Conservation (phyloP, 2,113 vertebrate genomes). For the Monopterus albus region DNA sequence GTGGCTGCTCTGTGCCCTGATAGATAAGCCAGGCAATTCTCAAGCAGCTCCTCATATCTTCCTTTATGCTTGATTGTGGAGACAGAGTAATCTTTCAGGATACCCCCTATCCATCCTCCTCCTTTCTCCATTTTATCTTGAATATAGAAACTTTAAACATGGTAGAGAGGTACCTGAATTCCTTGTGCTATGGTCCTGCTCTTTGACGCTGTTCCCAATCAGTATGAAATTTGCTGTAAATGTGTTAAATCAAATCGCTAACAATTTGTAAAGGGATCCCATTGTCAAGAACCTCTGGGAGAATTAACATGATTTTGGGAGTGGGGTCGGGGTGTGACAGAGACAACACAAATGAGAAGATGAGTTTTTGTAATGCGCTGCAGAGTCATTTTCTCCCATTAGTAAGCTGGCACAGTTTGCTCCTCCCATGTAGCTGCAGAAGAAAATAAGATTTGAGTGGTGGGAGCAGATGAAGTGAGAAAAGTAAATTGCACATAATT, state of each 20-base stretch:
- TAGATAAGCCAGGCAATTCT: conserved; percentile 57
- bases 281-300: too few relatives aligned
- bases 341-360: conserved; percentile 22
- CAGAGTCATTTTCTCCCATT: conserved; percentile 30
- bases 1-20: conserved; percentile 25
- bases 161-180: conserved; percentile 10
- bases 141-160: conserved; percentile 6
- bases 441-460: conserved; percentile 23
- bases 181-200: not conserved
- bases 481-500: conserved; percentile 20
- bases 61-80: conserved; percentile 25
- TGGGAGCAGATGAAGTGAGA: conserved; percentile 21
- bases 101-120: not conserved
- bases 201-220: not conserved
- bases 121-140: conserved; percentile 13
- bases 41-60: conserved; percentile 32
- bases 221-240: too few relatives aligned
- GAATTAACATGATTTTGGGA: not conserved
- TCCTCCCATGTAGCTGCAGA: conserved; percentile 9
- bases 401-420: conserved; percentile 2
- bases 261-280: too few relatives aligned
- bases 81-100: conserved; percentile 37
- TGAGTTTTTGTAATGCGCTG: conserved; percentile 40
- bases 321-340: not conserved
- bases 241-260: too few relatives aligned